A percentile compares a stretch with the other conserved stretches of the same genome.
Evolutionary conservation across 2,113 vertebrate species (phyloP).

Genomic region (Theristicus caerulescens): DNA sequence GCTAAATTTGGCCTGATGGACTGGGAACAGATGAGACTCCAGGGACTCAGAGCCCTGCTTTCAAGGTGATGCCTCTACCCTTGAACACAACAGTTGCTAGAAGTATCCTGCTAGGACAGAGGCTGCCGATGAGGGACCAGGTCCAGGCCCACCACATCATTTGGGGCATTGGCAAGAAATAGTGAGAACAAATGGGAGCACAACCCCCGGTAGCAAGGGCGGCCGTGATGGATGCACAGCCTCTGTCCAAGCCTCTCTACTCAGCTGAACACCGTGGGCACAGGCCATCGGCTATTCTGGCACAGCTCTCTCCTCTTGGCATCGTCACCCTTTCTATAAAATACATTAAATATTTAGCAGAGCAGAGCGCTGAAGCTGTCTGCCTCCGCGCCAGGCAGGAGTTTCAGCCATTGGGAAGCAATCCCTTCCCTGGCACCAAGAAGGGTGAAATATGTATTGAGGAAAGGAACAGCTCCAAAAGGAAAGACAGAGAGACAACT

Average conservation of each 20-base stretch:
- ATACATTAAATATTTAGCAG: background rate
- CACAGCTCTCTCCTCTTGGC: background rate
- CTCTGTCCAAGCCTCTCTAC: background rate
- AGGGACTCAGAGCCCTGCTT: background rate
- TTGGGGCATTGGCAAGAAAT: background rate
- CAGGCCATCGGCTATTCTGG: background rate
- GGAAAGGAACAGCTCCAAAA: slow-evolving; percentile 25
- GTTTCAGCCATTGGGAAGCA: background rate
- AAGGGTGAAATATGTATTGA: background rate
- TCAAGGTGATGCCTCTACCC: slow-evolving; percentile 17
- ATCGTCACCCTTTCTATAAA: background rate
- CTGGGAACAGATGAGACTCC: background rate
- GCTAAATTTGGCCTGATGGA: background rate
- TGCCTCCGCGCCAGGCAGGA: slow-evolving; percentile 3
- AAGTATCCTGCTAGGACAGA: background rate
- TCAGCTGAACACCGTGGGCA: background rate
- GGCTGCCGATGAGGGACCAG: background rate
- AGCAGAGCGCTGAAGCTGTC: background rate
- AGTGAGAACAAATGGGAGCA: background rate
- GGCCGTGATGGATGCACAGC: background rate
- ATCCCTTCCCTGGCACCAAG: slow-evolving; percentile 24
- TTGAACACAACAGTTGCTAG: background rate
- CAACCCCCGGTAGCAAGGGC: background rate
- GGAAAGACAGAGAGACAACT: slow-evolving; percentile 54
- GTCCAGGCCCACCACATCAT: rapidly evolving